Base-by-base conservation (phyloP, 2,888 invertebrate species). In the Cyrtodaria siliqua region DNA sequence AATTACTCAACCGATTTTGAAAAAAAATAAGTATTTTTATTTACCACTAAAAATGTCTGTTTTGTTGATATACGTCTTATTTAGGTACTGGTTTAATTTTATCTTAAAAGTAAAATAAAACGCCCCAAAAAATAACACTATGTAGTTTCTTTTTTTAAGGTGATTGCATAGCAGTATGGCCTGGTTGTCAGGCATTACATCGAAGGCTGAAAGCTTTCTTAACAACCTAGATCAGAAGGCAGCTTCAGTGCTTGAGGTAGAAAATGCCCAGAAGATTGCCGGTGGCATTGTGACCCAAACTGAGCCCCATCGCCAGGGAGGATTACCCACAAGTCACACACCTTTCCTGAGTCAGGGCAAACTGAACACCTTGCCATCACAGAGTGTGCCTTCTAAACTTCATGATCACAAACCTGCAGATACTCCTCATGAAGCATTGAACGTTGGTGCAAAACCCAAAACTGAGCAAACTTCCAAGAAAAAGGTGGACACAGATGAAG, bases 181-280 rank as follows among this genome's bases (percentile, higher is more conserved):
- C 82, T 96, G 96, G 96, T 94, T 96, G 70, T 94, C 95, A 75
- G 96, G 95, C 75, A 93, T 96, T 67, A 96, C 96, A 72, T 96
- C 95, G 29, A 96, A 95, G 79, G 96, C 96, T 16, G 96, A 96
- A 90, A 95, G 94, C 88, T 94, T 96, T 71, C 94, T 97, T 23
- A 96, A 96, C 88, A 95, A 95, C 88, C 92, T 96, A 26, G 96
- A 96, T 87, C 95, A 96, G 87, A 95, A 95, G 91, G 96, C 96
- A 26, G 96, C 96, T 0, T 95, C 93, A 23, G 96, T 95, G 1
- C 83, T 93, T 20, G 90, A 88, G 52, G 86, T 76, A 47, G 55
- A 57, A 12, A 79, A 82, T 50, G 82, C 84, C 14, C 53, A 47
- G 33, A 6, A 27, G 8, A 60, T n/a, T 33, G 33, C 12, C 33